Percentiles rank a stretch among this genome's conserved stretches.
phyloP scores from a whole-genome alignment of 1,140 invertebrate genomes.

The Drosophila serrata region DNA sequence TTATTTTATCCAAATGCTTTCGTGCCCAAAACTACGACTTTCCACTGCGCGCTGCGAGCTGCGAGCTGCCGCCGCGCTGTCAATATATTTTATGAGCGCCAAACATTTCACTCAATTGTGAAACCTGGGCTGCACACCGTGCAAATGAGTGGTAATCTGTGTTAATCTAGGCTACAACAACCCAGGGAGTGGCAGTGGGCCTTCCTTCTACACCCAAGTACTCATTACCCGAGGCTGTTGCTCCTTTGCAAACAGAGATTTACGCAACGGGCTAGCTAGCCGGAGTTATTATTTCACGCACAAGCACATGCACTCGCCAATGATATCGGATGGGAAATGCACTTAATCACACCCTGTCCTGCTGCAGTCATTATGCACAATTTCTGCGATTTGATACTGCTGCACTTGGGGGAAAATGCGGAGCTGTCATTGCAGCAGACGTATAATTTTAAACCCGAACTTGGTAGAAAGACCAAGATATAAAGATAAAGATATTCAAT shows the following conservation, averaged over 20 bases:
- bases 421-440: neutral
- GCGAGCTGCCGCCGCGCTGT: conserved; percentile 4
- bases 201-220: neutral
- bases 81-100: conserved; percentile 40
- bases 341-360: conserved; percentile 1
- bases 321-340: conserved; percentile 3
- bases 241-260: conserved; percentile 11
- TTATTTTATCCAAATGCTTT: conserved; percentile 58
- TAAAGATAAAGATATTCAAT: too few species aligned
- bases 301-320: neutral
- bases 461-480: too few species aligned
- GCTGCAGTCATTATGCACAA: conserved; percentile 3
- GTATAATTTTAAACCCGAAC: neutral
- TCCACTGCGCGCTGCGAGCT: conserved; percentile 13
- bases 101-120: conserved; percentile 25
- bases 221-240: neutral
- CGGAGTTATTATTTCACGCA: neutral
- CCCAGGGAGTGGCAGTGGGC: conserved; percentile 6
- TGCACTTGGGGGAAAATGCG: neutral
- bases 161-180: conserved; percentile 17
- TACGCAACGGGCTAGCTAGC: neutral
- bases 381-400: neutral
- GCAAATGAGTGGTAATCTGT: conserved; percentile 27
- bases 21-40: conserved; percentile 41
- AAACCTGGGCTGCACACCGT: conserved; percentile 20